These are phyloP conservation scores for Drosophila recens DNA, from an alignment of 2,888 invertebrate genomes.

Conservation along the genomic window DNA sequence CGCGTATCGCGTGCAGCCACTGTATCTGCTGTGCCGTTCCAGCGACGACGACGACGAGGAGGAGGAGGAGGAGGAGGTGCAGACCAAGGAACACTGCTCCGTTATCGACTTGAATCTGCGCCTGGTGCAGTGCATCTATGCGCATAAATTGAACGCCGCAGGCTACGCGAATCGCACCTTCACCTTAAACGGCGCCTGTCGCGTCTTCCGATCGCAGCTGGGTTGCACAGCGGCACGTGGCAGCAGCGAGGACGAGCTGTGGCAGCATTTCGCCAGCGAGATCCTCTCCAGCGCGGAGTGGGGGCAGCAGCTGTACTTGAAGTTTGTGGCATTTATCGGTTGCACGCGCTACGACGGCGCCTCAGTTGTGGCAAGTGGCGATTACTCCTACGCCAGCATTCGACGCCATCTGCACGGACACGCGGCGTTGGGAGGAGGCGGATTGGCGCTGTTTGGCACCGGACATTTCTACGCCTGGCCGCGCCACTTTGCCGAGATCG, in stretches of 20 bases:
- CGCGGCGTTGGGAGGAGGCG: slow-evolving; percentile 96
- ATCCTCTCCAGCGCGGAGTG: slow-evolving; percentile 89
- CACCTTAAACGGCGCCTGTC: slow-evolving; percentile 90
- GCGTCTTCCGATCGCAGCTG: slow-evolving; percentile 90
- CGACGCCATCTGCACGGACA: slow-evolving; percentile 91
- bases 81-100: slow-evolving; percentile 87
- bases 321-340: slow-evolving; percentile 95
- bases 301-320: slow-evolving; percentile 87
- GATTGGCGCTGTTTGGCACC: slow-evolving; percentile 95
- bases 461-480: slow-evolving; percentile 97
- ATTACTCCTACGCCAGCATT: slow-evolving; percentile 89
- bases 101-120: slow-evolving; percentile 92
- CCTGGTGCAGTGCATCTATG: slow-evolving; percentile 93
- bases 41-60: slow-evolving; percentile 87
- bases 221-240: slow-evolving; percentile 89
- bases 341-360: slow-evolving; percentile 92
- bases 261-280: slow-evolving; percentile 93
- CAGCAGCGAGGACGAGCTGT: slow-evolving; percentile 92
- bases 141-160: slow-evolving; percentile 93
- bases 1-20: slow-evolving; percentile 86
- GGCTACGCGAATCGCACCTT: slow-evolving; percentile 91
- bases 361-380: slow-evolving; percentile 87
- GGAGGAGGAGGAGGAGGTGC: background rate
- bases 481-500: slow-evolving; percentile 88
- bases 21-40: slow-evolving; percentile 93